phyloP scores from a whole-genome alignment of 1,140 invertebrate genomes.

The Drosophila ogumai region DNA sequence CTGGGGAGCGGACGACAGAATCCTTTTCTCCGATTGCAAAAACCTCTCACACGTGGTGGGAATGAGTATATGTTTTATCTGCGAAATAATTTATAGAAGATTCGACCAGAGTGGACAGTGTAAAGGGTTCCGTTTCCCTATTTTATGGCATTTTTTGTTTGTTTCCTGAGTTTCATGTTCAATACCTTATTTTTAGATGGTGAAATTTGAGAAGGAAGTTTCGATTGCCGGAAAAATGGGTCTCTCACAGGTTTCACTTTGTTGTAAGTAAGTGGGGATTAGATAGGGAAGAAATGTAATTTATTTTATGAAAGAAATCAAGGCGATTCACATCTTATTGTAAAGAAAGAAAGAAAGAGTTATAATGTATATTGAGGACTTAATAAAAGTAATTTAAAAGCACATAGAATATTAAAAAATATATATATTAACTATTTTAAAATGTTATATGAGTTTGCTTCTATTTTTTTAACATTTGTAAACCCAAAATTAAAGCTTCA shows the following conservation, averaged over 20 bases:
- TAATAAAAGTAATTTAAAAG: not conserved
- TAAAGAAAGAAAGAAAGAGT: no score
- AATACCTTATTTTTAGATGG: conserved; percentile 8
- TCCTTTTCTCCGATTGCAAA: conserved; percentile 57
- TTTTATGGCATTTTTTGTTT: conserved; percentile 28
- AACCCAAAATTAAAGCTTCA: not conserved
- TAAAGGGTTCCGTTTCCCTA: conserved; percentile 41
- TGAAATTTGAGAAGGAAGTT: conserved; percentile 25
- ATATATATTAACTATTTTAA: not conserved
- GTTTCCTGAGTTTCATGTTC: conserved; percentile 1
- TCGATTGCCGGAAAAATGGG: not conserved
- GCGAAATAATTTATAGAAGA: conserved; percentile 67
- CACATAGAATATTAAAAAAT: no score
- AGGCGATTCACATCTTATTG: no score
- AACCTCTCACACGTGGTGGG: conserved; percentile 13
- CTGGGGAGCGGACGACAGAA: conserved; percentile 49
- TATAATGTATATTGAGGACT: no score
- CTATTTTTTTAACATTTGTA: not conserved
- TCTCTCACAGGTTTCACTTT: not conserved
- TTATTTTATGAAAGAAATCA: conserved; percentile 5
- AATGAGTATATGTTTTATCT: conserved; percentile 62
- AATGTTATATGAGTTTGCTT: no score
- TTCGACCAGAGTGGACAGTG: conserved; percentile 42
- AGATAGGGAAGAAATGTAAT: not conserved
- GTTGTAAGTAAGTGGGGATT: not conserved